These are phyloP conservation scores for Pseudochromis fuscus DNA, from an alignment of 2,797 vertebrate genomes.

Conservation along the genomic window DNA sequence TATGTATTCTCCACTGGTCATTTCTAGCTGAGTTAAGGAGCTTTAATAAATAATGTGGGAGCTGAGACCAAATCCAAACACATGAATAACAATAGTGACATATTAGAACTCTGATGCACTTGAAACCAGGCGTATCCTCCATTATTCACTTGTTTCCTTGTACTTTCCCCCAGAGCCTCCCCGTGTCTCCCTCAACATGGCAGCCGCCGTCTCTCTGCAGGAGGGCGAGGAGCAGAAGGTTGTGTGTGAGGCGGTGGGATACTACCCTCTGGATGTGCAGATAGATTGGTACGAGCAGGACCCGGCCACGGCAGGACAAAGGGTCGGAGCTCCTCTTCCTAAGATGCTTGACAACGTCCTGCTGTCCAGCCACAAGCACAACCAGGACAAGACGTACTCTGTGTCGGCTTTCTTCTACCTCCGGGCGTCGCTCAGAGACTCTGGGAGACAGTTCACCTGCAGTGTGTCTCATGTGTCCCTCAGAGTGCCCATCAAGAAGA, in stretches of 20 bases:
- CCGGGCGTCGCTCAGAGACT: slow-evolving; percentile 63
- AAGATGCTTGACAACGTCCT: slow-evolving; percentile 73
- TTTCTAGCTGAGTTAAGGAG: too few species aligned
- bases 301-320: slow-evolving; percentile 14
- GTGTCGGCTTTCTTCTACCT: slow-evolving; percentile 84
- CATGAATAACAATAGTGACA: too few species aligned
- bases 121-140: too few species aligned
- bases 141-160: not conserved
- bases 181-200: slow-evolving; percentile 76
- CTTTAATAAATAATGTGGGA: too few species aligned
- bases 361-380: slow-evolving; percentile 82
- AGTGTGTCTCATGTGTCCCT: slow-evolving; percentile 82
- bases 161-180: slow-evolving; percentile 78
- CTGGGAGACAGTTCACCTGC: slow-evolving; percentile 80
- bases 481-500: slow-evolving; percentile 80
- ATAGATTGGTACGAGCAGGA: slow-evolving; percentile 81
- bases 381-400: slow-evolving; percentile 81
- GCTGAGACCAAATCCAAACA: too few species aligned
- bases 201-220: slow-evolving; percentile 60
- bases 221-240: slow-evolving; percentile 81
- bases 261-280: slow-evolving; percentile 85
- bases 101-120: too few species aligned
- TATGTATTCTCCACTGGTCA: too few species aligned
- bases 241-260: slow-evolving; percentile 75
- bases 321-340: slow-evolving; percentile 74